phyloP scores from a whole-genome alignment of 2,888 invertebrate species.

The Leptogaster cylindrica region DNA sequence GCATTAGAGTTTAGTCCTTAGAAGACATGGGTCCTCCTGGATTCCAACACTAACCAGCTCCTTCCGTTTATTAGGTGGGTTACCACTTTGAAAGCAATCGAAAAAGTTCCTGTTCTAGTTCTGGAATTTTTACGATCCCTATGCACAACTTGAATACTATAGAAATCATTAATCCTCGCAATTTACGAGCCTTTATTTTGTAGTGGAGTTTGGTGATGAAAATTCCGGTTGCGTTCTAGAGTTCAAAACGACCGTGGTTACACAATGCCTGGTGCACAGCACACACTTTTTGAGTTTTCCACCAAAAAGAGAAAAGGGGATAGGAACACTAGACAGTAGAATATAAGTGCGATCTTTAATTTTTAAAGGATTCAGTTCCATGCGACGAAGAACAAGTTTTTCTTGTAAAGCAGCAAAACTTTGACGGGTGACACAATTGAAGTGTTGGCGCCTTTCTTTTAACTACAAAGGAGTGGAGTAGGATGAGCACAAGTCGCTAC shows the following conservation, averaged over 20 bases:
- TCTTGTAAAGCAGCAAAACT: no score
- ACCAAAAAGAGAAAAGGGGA: conserved; percentile 5
- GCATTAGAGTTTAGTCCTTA: conserved; percentile 23
- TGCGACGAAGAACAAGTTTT: no score
- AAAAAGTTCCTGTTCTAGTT: not conserved
- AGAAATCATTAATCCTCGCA: conserved; percentile 24
- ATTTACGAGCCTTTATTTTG: conserved; percentile 25
- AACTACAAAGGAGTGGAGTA: no score
- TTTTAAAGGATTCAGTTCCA: no score
- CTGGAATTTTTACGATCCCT: conserved; percentile 22
- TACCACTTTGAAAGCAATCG: not conserved
- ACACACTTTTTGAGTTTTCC: conserved; percentile 8
- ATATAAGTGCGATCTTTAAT: no score
- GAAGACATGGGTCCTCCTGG: conserved; percentile 4
- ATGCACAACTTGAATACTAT: conserved; percentile 36
- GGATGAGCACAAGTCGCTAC: no score
- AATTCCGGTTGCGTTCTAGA: conserved; percentile 22
- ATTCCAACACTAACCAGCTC: conserved; percentile 1
- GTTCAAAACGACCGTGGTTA: not conserved
- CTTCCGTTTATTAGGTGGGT: not conserved
- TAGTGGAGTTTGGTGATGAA: conserved; percentile 16
- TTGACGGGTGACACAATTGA: no score
- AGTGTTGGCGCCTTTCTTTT: no score
- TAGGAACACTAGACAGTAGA: no score
- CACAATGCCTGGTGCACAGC: not conserved